Percentiles rank a stretch among this genome's conserved stretches.
Conservation (phyloP, 2,888 invertebrate genomes). For the Pemphredon lugubris region DNA sequence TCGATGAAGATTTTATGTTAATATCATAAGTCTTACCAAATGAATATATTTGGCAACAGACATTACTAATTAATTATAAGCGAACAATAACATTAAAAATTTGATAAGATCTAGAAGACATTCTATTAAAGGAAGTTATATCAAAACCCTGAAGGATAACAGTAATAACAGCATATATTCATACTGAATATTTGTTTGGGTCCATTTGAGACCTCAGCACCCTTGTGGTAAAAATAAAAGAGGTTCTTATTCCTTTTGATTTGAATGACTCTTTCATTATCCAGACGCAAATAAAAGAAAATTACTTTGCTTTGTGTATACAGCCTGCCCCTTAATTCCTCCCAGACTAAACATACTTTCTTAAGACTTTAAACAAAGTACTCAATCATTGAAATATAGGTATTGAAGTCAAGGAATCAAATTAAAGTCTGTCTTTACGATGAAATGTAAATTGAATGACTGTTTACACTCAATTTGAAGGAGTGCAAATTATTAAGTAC, state of each 20-base stretch:
- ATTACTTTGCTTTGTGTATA: conserved; percentile 38
- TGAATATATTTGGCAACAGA: background rate
- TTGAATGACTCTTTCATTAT: conserved; percentile 54
- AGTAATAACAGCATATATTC: conserved; percentile 15
- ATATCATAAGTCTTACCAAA: too few species aligned
- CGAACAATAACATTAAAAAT: background rate
- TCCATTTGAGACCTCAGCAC: conserved; percentile 31
- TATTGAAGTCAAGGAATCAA: conserved; percentile 40
- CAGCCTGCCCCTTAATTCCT: conserved; percentile 26
- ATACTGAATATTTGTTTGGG: conserved; percentile 25
- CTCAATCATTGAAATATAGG: conserved; percentile 8
- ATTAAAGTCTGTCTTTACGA: too few species aligned
- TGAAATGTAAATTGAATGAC: too few species aligned
- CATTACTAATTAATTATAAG: background rate
- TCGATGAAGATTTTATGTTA: too few species aligned
- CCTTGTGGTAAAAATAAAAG: conserved; percentile 64
- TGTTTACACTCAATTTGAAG: too few species aligned
- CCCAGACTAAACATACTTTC: conserved; percentile 43
- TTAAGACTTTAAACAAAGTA: conserved; percentile 26
- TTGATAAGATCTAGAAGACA: too few species aligned
- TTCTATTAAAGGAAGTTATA: too few species aligned
- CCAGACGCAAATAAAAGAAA: conserved; percentile 53
- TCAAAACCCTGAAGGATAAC: too few species aligned
- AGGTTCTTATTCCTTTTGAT: conserved; percentile 58
- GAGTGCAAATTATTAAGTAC: too few species aligned